Evolutionary conservation across 2,797 vertebrate species (phyloP).

Genomic region (Tapera naevia): DNA sequence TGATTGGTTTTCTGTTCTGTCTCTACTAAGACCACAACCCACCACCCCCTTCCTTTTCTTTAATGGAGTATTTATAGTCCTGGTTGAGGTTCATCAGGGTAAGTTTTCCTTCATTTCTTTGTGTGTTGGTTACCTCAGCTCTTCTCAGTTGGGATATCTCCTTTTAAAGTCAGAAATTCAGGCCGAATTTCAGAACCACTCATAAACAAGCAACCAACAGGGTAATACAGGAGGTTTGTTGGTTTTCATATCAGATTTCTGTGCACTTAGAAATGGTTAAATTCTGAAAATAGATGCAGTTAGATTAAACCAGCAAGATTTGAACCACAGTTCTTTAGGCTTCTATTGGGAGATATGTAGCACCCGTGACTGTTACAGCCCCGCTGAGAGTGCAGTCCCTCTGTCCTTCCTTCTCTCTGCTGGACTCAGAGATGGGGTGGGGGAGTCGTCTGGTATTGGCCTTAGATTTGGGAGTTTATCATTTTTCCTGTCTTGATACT

Average conservation of each 20-base stretch:
- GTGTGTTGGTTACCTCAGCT: background rate
- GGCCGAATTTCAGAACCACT: background rate
- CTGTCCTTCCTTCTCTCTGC: too few species aligned
- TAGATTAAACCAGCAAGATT: background rate
- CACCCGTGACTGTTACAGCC: fast-evolving
- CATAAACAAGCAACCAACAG: background rate
- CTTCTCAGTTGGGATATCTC: background rate
- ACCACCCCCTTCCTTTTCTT: background rate
- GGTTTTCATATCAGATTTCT: background rate
- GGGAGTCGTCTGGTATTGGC: background rate
- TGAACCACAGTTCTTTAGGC: background rate
- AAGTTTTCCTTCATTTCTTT: background rate
- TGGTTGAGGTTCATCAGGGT: background rate
- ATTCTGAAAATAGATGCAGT: background rate
- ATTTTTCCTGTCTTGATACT: background rate
- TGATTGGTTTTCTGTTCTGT: background rate
- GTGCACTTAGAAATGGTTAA: background rate
- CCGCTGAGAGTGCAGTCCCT: background rate
- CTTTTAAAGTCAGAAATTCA: background rate
- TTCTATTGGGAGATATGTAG: background rate
- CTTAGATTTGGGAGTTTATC: background rate
- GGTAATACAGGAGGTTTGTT: background rate
- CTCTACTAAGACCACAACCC: background rate
- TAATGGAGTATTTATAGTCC: background rate
- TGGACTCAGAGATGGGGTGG: background rate